Evolutionary conservation across 2,113 vertebrate species (phyloP), one percentile per base, ranked within the genome.

Genomic region (Oncorhynchus kisutch): DNA sequence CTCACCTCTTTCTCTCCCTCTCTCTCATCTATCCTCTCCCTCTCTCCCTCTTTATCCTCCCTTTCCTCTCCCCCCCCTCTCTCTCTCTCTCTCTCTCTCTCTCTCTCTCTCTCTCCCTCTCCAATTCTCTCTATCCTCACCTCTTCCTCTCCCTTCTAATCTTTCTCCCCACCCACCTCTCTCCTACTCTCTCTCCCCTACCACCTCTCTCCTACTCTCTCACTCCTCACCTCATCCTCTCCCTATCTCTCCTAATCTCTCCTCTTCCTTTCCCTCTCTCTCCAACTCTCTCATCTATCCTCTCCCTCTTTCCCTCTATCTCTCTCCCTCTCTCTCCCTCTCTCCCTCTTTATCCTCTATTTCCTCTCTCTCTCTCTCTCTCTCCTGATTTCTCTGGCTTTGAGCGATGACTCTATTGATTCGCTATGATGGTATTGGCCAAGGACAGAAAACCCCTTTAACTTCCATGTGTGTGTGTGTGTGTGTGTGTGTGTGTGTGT

Each of bases 401-500:
- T 88, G 86, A 91, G 80, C 72, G 81, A 93, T 90, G 87, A 83
- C 84, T 85, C 76, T 90, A 91, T 91, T 88, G 91, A 92, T 92
- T 89, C 88, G 79, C 84, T 86, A 82, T 90, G 88, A 89, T 90
- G 87, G 89, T 90, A 85, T 84, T 88, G 83, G 84, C 81, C 87
- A 90, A 88, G 89, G 91, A 90, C 87, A 70, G 68, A 70, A 68
- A 68, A 68, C 18, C 31, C 20, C 60, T 74, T 39, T 65, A 48
- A 87, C 77, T 82, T 85, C 75, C 67, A 54, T 74, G 25, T 68
- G 49, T 51, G 49, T 20, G 29, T 27, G 27, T 16, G 25, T 27
- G 66, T 67, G 66, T 29, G 27, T 66, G 64, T 24, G 7, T 12
- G 22, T 24, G n/a, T 9, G 64, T 29, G 27, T 29, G 27, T 4